Evolutionary conservation across 2,113 vertebrate species (phyloP).

Genomic region (Strix aluco): DNA sequence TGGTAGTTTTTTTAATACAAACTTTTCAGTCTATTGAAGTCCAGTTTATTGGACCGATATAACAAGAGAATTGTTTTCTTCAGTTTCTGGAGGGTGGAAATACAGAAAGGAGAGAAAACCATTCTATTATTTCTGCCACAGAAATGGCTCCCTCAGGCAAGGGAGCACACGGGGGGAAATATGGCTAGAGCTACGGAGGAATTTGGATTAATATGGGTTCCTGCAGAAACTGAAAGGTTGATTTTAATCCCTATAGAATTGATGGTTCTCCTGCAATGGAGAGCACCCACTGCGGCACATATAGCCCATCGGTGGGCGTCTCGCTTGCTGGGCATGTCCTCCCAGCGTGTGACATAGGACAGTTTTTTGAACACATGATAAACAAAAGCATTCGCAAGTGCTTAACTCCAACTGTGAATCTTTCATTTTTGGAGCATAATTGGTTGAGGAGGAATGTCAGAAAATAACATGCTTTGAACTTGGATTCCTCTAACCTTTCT

Average conservation of each 20-base stretch:
- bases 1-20: not conserved
- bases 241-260: not conserved
- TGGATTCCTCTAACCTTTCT: conserved; percentile 48
- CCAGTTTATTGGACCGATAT: not conserved
- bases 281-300: not conserved
- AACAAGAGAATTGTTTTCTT: conserved; percentile 7
- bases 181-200: not conserved
- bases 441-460: conserved; percentile 23
- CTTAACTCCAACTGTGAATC: conserved; percentile 12
- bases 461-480: conserved; percentile 40
- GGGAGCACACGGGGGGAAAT: not conserved
- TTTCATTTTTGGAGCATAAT: conserved; percentile 12
- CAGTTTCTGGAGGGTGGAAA: not conserved
- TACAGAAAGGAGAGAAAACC: not conserved
- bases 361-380: not conserved
- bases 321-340: not conserved
- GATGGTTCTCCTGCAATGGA: not conserved
- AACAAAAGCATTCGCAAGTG: not conserved
- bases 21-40: not conserved
- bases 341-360: not conserved
- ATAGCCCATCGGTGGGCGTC: fast-evolving
- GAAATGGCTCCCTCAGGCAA: conserved; percentile 3
- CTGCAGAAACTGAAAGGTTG: not conserved
- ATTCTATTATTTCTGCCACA: not conserved
- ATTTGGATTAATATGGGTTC: not conserved